A percentile compares a stretch with the other conserved stretches of the same genome.
phyloP scores from a whole-genome alignment of 2,888 invertebrate genomes.

The Agonopterix alstromeriana region DNA sequence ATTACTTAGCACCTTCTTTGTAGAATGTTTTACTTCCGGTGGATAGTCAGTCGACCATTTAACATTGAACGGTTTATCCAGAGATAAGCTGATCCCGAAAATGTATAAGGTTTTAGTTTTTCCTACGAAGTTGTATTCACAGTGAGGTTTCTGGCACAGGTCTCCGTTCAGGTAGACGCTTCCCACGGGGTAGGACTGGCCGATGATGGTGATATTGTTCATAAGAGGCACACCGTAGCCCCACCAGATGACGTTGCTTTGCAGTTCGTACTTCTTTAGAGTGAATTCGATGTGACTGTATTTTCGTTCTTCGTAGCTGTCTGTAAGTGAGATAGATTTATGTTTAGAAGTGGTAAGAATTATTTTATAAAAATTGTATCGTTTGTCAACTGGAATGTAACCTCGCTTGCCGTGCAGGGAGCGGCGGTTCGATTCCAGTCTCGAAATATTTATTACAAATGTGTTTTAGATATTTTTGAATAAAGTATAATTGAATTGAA shows the following conservation, averaged over 20 bases:
- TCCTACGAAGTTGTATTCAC: slow-evolving; percentile 34
- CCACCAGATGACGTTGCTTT: slow-evolving; percentile 57
- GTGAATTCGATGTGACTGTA: slow-evolving; percentile 74
- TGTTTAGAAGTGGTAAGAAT: no score
- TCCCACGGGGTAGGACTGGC: slow-evolving; percentile 31
- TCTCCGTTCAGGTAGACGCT: slow-evolving; percentile 39
- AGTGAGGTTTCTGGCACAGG: slow-evolving; percentile 31
- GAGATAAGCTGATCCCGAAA: slow-evolving; percentile 28
- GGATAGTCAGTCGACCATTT: slow-evolving; percentile 27
- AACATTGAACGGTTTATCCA: slow-evolving; percentile 51
- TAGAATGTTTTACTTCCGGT: slow-evolving; percentile 1
- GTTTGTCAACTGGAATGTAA: no score
- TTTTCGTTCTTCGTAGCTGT: slow-evolving; percentile 76
- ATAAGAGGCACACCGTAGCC: slow-evolving; percentile 61
- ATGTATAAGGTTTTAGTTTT: slow-evolving; percentile 19
- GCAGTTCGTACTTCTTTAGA: slow-evolving; percentile 24
- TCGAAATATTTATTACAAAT: no score
- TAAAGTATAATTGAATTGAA: no score
- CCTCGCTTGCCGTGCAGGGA: no score
- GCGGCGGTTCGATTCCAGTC: no score
- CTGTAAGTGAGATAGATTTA: slow-evolving; percentile 42
- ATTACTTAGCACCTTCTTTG: no score
- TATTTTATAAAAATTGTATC: no score
- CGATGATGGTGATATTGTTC: slow-evolving; percentile 39
- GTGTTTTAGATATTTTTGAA: no score